These are phyloP conservation scores for Caradrina clavipalpis DNA, from an alignment of 2,888 invertebrate species.

Conservation along the genomic window DNA sequence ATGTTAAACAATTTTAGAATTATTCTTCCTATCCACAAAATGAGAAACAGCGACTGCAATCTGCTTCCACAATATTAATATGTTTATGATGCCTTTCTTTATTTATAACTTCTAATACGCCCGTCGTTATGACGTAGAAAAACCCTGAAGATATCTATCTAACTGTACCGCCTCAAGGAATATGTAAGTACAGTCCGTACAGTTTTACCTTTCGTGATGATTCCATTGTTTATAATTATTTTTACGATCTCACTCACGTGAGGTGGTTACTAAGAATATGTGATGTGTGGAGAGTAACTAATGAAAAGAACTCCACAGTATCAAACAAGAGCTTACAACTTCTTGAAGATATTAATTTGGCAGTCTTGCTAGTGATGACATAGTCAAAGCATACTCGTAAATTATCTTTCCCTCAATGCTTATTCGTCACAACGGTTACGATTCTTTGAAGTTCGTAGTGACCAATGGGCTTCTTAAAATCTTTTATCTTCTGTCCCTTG, in stretches of 20 bases:
- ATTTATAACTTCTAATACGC: neutral
- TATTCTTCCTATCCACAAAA: neutral
- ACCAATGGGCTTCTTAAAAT: no score
- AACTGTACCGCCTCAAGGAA: neutral
- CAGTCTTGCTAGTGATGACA: no score
- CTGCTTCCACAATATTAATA: neutral
- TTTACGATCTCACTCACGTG: slow-evolving; percentile 21
- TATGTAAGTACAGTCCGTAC: neutral
- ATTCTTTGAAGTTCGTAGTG: no score
- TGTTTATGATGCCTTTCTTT: neutral
- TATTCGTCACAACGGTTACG: no score
- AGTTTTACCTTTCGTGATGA: neutral
- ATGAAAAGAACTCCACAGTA: neutral
- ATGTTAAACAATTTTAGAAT: neutral
- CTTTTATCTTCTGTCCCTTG: no score
- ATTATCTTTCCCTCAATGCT: no score
- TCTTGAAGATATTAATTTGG: no score
- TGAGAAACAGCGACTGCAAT: neutral
- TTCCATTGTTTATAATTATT: neutral
- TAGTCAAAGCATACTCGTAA: no score
- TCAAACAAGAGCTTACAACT: neutral
- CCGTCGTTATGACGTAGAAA: neutral
- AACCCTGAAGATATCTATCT: neutral
- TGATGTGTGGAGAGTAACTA: neutral
- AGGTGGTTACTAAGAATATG: no score